Evolutionary conservation across 2,113 vertebrate genomes (phyloP).

Genomic region (Eira barbara): DNA sequence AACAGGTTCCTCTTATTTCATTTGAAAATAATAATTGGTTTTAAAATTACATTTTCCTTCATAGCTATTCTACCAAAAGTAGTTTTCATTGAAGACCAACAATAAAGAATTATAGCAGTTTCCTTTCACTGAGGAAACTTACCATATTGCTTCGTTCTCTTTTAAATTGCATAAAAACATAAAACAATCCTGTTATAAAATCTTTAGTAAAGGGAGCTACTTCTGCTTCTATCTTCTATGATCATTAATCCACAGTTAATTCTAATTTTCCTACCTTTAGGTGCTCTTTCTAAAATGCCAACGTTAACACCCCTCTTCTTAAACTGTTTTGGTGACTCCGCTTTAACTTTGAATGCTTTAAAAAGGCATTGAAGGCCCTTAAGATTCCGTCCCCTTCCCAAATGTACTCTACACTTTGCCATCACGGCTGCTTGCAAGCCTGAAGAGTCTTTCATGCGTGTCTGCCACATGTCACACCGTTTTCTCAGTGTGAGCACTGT

Average conservation of each 20-base stretch:
- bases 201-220: not conserved
- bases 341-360: not conserved
- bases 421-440: not conserved
- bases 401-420: not conserved
- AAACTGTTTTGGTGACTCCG: not conserved
- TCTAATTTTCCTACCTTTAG: not conserved
- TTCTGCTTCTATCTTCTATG: not conserved
- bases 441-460: not conserved
- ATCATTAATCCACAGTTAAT: not conserved
- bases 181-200: not conserved
- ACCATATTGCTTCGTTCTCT: not conserved
- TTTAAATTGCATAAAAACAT: not conserved
- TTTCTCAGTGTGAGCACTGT: not conserved
- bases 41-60: conserved; percentile 22
- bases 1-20: not conserved
- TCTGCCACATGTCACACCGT: no score
- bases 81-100: not conserved
- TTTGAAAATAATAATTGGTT: not conserved
- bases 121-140: not conserved
- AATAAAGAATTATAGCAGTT: not conserved
- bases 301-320: not conserved
- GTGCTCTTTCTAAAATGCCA: not conserved
- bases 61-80: not conserved
- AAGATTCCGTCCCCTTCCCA: not conserved
- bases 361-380: not conserved